Conservation (phyloP, 2,113 vertebrate species). For the Ornithorhynchus anatinus region DNA sequence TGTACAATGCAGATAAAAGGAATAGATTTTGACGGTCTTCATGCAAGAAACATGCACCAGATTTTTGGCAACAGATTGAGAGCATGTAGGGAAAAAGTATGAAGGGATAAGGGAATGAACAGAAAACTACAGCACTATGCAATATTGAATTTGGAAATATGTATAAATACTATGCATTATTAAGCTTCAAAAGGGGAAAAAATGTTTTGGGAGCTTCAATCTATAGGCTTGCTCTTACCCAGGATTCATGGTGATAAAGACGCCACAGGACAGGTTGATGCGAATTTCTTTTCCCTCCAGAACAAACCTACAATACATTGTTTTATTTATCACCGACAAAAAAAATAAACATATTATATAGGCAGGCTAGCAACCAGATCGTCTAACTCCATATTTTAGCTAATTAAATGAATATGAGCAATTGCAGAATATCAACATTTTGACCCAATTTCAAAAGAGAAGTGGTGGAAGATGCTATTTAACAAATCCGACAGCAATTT, state of each 20-base stretch:
- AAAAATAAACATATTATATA: neutral
- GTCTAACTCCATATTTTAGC: neutral
- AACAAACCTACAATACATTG: slow-evolving; percentile 58
- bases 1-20: no score
- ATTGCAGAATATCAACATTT: neutral
- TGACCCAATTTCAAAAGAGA: neutral
- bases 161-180: no score
- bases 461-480: neutral
- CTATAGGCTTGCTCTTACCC: slow-evolving; percentile 47
- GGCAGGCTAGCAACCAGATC: neutral
- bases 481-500: no score
- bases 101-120: no score
- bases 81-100: no score
- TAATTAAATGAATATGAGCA: neutral
- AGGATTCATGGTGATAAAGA: slow-evolving; percentile 70
- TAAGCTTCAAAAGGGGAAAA: no score
- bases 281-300: slow-evolving; percentile 69
- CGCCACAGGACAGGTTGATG: slow-evolving; percentile 65
- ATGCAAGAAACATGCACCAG: no score
- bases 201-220: no score
- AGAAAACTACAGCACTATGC: no score
- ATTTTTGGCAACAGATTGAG: no score
- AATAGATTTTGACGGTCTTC: no score
- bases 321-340: neutral
- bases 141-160: no score